Percentiles rank a stretch among this genome's conserved stretches.
Evolutionary conservation across 2,888 invertebrate species (phyloP).

Genomic region (Pterobdella sp.): DNA sequence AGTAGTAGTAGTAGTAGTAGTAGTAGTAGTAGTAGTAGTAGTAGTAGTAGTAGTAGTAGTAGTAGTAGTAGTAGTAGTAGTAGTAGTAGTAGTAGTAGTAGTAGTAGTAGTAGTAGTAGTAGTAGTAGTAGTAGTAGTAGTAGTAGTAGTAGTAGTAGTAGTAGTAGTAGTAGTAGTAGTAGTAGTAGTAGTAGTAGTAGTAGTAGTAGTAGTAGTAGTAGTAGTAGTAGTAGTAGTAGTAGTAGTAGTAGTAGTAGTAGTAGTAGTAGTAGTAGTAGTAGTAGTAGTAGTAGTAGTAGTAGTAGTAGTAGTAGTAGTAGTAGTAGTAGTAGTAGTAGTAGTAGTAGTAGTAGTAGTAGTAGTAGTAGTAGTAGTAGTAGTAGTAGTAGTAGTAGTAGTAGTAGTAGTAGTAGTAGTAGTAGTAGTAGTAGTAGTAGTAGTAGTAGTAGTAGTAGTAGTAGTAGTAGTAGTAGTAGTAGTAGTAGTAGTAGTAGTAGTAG

Average conservation of each 20-base stretch:
- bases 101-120: slow-evolving; percentile 31
- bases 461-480: too few relatives aligned
- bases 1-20: slow-evolving; percentile 16
- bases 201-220: slow-evolving; percentile 31
- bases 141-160: slow-evolving; percentile 31
- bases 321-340: slow-evolving; percentile 29
- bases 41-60: slow-evolving; percentile 31
- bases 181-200: slow-evolving; percentile 31
- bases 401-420: too few relatives aligned
- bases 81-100: slow-evolving; percentile 30
- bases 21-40: slow-evolving; percentile 11
- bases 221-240: slow-evolving; percentile 31
- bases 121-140: slow-evolving; percentile 31
- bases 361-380: too few relatives aligned
- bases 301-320: slow-evolving; percentile 30
- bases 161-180: slow-evolving; percentile 31
- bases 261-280: slow-evolving; percentile 29
- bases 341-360: too few relatives aligned
- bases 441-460: too few relatives aligned
- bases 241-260: slow-evolving; percentile 31
- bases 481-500: too few relatives aligned
- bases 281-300: slow-evolving; percentile 31
- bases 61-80: slow-evolving; percentile 29
- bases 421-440: too few relatives aligned
- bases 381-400: too few relatives aligned